phyloP scores from a whole-genome alignment of 2,888 invertebrate species.

The Callosobruchus maculatus region DNA sequence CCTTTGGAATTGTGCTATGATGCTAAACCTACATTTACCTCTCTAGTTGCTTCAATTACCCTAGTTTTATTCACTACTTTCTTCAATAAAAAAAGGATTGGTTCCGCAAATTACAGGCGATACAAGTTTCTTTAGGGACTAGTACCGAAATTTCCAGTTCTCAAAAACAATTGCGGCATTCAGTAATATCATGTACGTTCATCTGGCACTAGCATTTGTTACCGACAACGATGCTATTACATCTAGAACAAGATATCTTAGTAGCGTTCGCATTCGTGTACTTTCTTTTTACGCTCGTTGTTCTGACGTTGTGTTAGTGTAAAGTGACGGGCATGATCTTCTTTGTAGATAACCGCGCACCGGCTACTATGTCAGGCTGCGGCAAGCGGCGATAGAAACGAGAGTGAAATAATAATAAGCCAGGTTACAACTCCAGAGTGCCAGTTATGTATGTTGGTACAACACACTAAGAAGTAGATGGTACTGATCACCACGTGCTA shows the following conservation, averaged over 20 bases:
- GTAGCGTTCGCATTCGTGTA: not conserved
- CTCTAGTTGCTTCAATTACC: too few relatives aligned
- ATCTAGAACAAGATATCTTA: not conserved
- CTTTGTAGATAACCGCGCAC: not conserved
- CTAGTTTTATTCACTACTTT: too few relatives aligned
- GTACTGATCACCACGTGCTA: not conserved
- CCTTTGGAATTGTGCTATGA: too few relatives aligned
- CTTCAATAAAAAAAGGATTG: too few relatives aligned
- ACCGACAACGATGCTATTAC: not conserved
- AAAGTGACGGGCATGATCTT: not conserved
- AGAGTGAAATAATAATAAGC: constrained; percentile 40
- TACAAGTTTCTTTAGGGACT: too few relatives aligned
- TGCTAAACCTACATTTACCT: too few relatives aligned
- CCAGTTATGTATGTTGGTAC: constrained; percentile 12
- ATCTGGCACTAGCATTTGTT: not conserved
- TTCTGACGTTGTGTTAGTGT: not conserved
- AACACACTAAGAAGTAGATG: not conserved
- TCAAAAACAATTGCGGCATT: too few relatives aligned
- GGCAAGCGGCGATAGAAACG: constrained; percentile 17
- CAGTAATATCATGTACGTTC: too few relatives aligned
- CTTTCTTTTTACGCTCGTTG: not conserved
- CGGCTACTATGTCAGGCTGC: not conserved
- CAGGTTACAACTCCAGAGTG: constrained; percentile 38
- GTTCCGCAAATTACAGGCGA: too few relatives aligned
- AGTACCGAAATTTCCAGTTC: too few relatives aligned